These are phyloP conservation scores for Lacerta viridis DNA, from an alignment of 2,797 vertebrate genomes.

Conservation along the genomic window DNA sequence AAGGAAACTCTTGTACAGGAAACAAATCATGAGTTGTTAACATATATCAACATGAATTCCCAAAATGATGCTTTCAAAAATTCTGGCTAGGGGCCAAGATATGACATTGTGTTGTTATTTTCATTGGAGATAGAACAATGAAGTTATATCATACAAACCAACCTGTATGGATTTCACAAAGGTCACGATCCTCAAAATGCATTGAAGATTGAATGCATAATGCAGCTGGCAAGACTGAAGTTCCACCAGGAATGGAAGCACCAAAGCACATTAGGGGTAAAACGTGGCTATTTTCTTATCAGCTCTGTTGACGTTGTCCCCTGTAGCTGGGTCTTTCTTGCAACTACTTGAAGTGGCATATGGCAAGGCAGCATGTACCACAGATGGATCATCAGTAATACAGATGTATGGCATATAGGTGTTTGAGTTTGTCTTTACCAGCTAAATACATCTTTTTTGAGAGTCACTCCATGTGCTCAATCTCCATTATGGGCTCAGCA, in stretches of 20 bases:
- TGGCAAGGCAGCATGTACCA: conserved; percentile 57
- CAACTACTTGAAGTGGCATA: conserved; percentile 67
- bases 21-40: not conserved
- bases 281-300: not conserved
- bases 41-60: conserved; percentile 3
- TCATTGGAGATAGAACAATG: not conserved
- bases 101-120: not conserved
- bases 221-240: not conserved
- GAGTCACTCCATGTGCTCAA: conserved; percentile 52
- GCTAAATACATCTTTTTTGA: conserved; percentile 53
- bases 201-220: not conserved
- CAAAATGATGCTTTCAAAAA: not conserved
- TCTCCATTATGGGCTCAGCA: conserved; percentile 44
- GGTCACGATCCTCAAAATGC: not conserved
- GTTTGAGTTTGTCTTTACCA: conserved; percentile 68
- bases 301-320: conserved; percentile 53
- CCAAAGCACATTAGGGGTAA: too few species aligned
- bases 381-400: conserved; percentile 74
- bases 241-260: conserved; percentile 3
- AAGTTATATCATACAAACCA: not conserved
- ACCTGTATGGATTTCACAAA: not conserved
- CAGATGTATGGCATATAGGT: conserved; percentile 73
- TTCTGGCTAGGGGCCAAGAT: not conserved
- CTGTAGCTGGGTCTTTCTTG: conserved; percentile 30
- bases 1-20: not conserved